These are phyloP conservation scores for Heliconius congener DNA, from an alignment of 1,140 invertebrate genomes.

Conservation along the genomic window DNA sequence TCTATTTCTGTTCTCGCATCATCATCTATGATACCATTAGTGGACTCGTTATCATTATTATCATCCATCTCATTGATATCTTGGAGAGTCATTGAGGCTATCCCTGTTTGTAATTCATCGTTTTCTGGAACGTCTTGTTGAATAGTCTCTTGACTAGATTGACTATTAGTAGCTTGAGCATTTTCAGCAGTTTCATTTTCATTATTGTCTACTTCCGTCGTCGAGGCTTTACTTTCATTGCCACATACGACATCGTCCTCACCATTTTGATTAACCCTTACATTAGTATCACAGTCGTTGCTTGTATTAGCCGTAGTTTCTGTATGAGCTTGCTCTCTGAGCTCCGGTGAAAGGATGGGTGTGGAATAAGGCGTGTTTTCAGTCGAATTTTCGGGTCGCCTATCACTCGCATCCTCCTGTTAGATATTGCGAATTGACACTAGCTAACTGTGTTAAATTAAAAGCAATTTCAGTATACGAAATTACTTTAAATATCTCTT, in stretches of 20 bases:
- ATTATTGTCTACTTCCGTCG: constrained; percentile 41
- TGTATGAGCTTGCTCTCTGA: constrained; percentile 39
- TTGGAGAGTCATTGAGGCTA: constrained; percentile 4
- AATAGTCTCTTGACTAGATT: constrained; percentile 60
- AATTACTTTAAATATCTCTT: constrained; percentile 4
- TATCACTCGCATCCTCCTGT: constrained; percentile 74
- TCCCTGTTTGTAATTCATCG: constrained; percentile 30
- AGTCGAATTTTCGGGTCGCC: constrained; percentile 57
- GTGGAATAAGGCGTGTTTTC: constrained; percentile 65
- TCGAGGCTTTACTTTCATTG: constrained; percentile 21
- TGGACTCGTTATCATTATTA: constrained; percentile 40
- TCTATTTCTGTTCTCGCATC: constrained; percentile 41
- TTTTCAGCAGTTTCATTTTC: constrained; percentile 41
- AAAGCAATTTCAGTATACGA: constrained; percentile 6
- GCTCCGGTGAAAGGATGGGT: constrained; percentile 57
- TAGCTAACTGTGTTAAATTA: constrained; percentile 29
- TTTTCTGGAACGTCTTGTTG: constrained; percentile 39
- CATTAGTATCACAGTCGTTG: constrained; percentile 78
- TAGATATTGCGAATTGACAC: constrained; percentile 58
- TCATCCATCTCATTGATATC: constrained; percentile 9
- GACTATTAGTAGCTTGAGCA: constrained; percentile 49
- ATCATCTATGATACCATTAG: constrained; percentile 36
- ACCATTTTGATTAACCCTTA: constrained; percentile 60
- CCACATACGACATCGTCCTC: constrained; percentile 69
- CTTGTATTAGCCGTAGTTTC: constrained; percentile 60